Base-by-base conservation (phyloP, 2,113 vertebrate species). In the Clinocottus analis region DNA sequence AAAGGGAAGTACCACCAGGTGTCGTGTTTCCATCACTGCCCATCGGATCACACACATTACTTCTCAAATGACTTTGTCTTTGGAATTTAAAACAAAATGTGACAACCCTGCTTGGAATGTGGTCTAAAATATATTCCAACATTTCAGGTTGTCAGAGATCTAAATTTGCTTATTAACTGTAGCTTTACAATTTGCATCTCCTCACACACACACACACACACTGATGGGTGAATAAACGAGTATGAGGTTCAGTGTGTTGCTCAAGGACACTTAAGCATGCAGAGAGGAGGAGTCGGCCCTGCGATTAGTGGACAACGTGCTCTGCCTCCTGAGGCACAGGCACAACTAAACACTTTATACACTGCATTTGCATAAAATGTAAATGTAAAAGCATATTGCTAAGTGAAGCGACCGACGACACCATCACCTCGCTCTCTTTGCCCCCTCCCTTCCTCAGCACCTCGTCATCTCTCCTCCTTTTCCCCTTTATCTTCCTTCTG, bases 401-500 rank as follows among this genome's bases (percentile, higher is more conserved):
- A 47, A 58, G 53, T 31, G 53, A 77, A 77, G 74, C 64, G 70
- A 61, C 58, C 56, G 67, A 17, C 49, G 58, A 55, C 37, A 77
- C 47, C 55, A n/a, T 60, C 62, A 65, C 39, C 41, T 6, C 33
- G 21, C 23, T 80, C 37, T 51, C 47, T 75, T 58, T 66, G n/a
- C 41, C 53, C 31, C 64, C 13, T 60, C 64, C 59, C 27, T 76
- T 75, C 67, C 72, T 79, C 79, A 78, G 77, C 84, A 82, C 72
- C 78, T 83, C 84, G 82, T 91, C 75, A 83, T 83, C 85, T 84
- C 51, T 49, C 45, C 51, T 82, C 61, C 79, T 72, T 73, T 79
- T 79, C 81, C 83, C 78, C 65, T 90, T 91, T 85, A 87, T 85
- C 79, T 83, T 82, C 71, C 82, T 37, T 76, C 71, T 86, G 61